These are phyloP conservation scores for Hylaea fasciaria DNA, from an alignment of 2,888 invertebrate genomes.

Conservation along the genomic window DNA sequence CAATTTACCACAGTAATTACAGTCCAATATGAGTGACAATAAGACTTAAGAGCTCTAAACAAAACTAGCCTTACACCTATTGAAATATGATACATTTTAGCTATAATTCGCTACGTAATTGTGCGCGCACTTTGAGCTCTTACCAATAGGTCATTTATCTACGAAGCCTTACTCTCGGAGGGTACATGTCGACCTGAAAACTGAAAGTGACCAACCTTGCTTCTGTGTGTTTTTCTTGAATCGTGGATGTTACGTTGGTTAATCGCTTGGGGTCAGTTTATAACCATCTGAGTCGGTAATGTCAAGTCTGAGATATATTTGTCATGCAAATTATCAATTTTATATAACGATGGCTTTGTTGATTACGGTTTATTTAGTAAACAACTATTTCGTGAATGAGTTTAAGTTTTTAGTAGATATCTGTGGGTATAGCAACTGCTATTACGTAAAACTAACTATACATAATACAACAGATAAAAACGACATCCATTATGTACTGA, in stretches of 20 bases:
- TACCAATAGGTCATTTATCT: slow-evolving; percentile 18
- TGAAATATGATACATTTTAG: slow-evolving; percentile 39
- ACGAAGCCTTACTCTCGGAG: too few species aligned
- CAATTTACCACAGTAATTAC: neutral
- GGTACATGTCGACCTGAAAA: slow-evolving; percentile 20
- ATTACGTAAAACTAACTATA: too few species aligned
- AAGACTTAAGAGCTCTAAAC: slow-evolving; percentile 34
- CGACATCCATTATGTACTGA: too few species aligned
- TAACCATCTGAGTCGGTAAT: slow-evolving; percentile 1
- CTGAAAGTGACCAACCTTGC: slow-evolving; percentile 17
- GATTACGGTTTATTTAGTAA: neutral
- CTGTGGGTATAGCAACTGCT: too few species aligned
- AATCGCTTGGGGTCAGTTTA: slow-evolving; percentile 7
- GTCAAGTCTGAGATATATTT: neutral
- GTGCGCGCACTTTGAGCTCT: slow-evolving; percentile 30
- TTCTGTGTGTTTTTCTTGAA: neutral
- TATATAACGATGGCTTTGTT: neutral
- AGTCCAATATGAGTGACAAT: slow-evolving; percentile 46
- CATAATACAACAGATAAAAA: too few species aligned
- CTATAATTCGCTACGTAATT: slow-evolving; percentile 37
- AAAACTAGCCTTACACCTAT: slow-evolving; percentile 32
- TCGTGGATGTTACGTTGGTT: slow-evolving; percentile 4
- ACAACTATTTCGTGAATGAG: too few species aligned
- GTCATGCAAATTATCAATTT: slow-evolving; percentile 4
- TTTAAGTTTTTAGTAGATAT: too few species aligned